Conservation (phyloP, 1,140 invertebrate genomes). For the Brachionus paranguensis region DNA sequence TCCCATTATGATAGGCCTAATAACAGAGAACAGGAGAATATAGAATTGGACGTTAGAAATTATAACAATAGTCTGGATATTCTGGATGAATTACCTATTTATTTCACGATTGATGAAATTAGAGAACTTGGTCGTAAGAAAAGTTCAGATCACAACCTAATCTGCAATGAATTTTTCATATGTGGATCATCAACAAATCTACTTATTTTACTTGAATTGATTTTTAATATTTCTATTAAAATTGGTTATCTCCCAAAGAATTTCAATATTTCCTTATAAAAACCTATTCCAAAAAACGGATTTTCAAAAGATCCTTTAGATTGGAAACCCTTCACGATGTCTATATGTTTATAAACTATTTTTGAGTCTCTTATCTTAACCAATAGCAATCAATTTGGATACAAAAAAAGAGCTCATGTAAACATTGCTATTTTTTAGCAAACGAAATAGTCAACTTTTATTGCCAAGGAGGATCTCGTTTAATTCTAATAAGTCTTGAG, state of each 20-base stretch:
- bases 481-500: too few species aligned
- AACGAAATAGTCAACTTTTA: too few species aligned
- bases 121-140: not conserved
- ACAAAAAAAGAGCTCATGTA: not conserved
- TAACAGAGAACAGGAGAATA: not conserved
- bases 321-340: not conserved
- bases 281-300: not conserved
- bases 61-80: not conserved
- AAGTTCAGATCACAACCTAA: too few species aligned
- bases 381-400: not conserved
- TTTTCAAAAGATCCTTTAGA: not conserved
- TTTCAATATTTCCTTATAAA: not conserved
- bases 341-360: not conserved
- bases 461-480: too few species aligned
- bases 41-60: not conserved
- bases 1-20: not conserved
- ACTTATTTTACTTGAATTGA: too few species aligned
- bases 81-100: not conserved
- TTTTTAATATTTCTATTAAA: too few species aligned
- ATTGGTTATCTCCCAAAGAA: too few species aligned
- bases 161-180: too few species aligned
- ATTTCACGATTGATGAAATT: not conserved
- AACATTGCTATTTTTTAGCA: not conserved
- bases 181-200: too few species aligned
- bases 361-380: not conserved